phyloP scores from a whole-genome alignment of 1,140 invertebrate genomes.

The Rhagoletis pomonella region DNA sequence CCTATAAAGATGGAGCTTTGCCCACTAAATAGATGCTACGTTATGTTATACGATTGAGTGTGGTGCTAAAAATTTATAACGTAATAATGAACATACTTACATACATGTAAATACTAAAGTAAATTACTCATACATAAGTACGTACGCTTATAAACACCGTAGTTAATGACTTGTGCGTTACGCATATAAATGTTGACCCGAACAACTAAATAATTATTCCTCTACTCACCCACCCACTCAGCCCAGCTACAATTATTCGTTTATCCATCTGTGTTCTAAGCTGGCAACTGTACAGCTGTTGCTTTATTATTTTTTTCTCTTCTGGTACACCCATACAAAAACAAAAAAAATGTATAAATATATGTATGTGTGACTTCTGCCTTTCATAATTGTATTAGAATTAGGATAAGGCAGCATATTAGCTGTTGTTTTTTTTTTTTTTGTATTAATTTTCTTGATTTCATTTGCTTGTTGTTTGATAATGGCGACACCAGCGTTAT shows the following conservation, averaged over 20 bases:
- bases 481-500: background rate
- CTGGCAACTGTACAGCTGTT: background rate
- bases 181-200: conserved; percentile 61
- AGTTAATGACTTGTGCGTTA: conserved; percentile 71
- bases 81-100: too few species aligned
- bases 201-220: conserved; percentile 60
- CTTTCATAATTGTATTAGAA: background rate
- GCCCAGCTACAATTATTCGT: background rate
- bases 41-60: too few species aligned
- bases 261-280: background rate
- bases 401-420: background rate
- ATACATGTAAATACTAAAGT: too few species aligned
- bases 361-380: background rate
- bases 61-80: too few species aligned
- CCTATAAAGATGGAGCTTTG: too few species aligned
- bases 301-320: background rate
- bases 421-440: background rate
- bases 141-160: conserved; percentile 20
- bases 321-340: background rate
- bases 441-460: background rate
- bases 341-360: background rate
- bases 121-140: background rate
- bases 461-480: conserved; percentile 4
- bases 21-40: too few species aligned
- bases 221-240: conserved; percentile 54